These are phyloP conservation scores for Stichopus horrens DNA, from an alignment of 53 echinoderm and acorn worm species.

Conservation along the genomic window DNA sequence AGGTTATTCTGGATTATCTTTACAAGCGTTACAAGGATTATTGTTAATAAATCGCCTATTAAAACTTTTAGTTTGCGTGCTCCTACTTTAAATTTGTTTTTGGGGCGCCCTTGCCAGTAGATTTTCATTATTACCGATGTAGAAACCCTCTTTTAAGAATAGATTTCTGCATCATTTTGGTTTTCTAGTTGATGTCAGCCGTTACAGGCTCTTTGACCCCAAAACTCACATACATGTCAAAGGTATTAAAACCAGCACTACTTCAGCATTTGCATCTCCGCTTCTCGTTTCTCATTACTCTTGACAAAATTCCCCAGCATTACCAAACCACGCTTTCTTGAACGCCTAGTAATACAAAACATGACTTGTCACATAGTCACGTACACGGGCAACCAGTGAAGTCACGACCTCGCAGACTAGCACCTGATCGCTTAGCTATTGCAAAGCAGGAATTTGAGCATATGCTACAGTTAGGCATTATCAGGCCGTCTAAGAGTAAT, in stretches of 20 bases:
- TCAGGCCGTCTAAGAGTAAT: constrained; percentile 27
- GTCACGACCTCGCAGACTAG: constrained; percentile 44
- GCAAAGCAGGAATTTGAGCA: constrained; percentile 31
- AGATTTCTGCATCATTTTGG: neutral
- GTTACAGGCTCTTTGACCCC: constrained; percentile 41
- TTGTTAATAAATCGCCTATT: neutral
- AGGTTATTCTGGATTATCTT: too few relatives aligned
- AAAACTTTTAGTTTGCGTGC: too few relatives aligned
- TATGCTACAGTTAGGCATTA: too few relatives aligned
- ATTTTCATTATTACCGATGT: constrained; percentile 35
- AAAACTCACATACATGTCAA: neutral
- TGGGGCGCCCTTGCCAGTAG: neutral
- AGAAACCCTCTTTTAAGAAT: neutral
- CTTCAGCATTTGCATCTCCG: too few relatives aligned
- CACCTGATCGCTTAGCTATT: constrained; percentile 29
- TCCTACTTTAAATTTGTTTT: neutral
- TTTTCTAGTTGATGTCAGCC: constrained; percentile 16
- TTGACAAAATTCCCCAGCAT: neutral
- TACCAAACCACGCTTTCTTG: neutral
- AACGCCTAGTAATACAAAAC: neutral
- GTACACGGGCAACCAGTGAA: neutral
- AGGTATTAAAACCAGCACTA: too few relatives aligned
- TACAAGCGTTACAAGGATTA: neutral
- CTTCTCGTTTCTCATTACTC: neutral
- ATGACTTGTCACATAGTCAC: constrained; percentile 17